Base-by-base conservation (phyloP, 2,797 vertebrate species). In the Notamacropus eugenii region DNA sequence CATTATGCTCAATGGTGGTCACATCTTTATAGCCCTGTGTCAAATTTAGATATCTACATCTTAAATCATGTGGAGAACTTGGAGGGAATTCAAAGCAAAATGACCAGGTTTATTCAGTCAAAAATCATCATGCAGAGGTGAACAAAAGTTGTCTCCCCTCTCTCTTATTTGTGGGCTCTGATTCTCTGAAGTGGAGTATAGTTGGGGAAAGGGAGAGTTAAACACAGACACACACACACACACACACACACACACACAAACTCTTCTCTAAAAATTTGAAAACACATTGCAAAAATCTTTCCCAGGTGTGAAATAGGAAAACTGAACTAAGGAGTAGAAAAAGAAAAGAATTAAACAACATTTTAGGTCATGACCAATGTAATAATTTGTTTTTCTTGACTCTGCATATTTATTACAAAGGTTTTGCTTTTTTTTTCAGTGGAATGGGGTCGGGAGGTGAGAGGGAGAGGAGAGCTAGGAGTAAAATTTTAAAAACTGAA, bases 1-100 rank as follows among this genome's bases (percentile, higher is more conserved):
- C 19, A 40, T 74, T 40, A 74, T 22, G 14, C n/a, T 74, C n/a
- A 9, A 9, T 24, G 6, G 16, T 74, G 93, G 93, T 92, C 90
- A 93, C 0, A 92, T 50, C 19, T 74, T 40, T 40, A 91, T 92
- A 90, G 11, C 31, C 19, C 24, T 90, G 40, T 1, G 1, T 94
- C 94, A 34, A 90, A 50, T 94, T 96, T 97, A 57, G 93, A 92
- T 74, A 82, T 93, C 54, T 91, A 55, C 0, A 91, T 55, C 58
- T 93, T 57, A n/a, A 96, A 74, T 74, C n/a, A 74, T 74, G n/a
- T 74, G 58, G 95, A 52, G 90, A 31, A 87, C 40, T 14, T 46
- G 14, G 54, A 95, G 12, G n/a, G 67, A 97, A 24, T 87, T 24
- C 67, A 93, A 93, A 27, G 54, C 50, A 92, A 93, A 94, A 93